Base-by-base conservation (phyloP, 2,797 vertebrate genomes). In the Syngnathus rostellatus region DNA sequence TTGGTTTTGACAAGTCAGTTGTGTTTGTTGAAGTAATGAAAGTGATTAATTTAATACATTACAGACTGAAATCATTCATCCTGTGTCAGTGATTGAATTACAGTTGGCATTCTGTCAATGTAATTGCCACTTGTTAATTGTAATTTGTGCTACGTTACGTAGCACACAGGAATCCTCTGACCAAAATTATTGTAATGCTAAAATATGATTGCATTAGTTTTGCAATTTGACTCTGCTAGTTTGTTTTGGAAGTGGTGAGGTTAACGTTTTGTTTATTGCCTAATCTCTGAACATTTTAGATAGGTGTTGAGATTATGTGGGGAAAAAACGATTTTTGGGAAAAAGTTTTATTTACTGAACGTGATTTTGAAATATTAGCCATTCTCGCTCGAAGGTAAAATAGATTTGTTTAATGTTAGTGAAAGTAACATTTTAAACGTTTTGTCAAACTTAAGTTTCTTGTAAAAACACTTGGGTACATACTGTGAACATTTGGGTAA, bases 1-100 rank as follows among this genome's bases (percentile, higher is more conserved):
- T 48, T 48, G 9, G 19, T 54, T 31, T 57, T 88, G 89, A 82
- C 90, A 83, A 91, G 87, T 91, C 91, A 90, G 88, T 88, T 91
- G 89, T 92, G 87, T 87, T 89, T 83, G 85, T 90, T 88, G 80
- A 90, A 88, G 88, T 90, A 86, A 89, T 91, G 77, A 87, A 91
- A 90, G 85, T 91, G 85, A 88, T 88, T 91, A 92, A 92, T 90
- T 92, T 91, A 92, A 92, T 91, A 92, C 86, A 92, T 90, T 88
- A 87, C 84, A 87, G 87, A 90, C 78, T 83, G 77, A 89, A 89
- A 87, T 74, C 53, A 77, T 63, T 62, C n/a, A 8, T 70, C 51
- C 54, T 69, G 82, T 73, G 41, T 62, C 40, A 23, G n/a, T 62
- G 60, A 3, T 57, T 57, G 14, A 16, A 38, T 57, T 57, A 2